Conservation (phyloP, 2,888 invertebrate genomes). For the Stenolophus ochropezus region DNA sequence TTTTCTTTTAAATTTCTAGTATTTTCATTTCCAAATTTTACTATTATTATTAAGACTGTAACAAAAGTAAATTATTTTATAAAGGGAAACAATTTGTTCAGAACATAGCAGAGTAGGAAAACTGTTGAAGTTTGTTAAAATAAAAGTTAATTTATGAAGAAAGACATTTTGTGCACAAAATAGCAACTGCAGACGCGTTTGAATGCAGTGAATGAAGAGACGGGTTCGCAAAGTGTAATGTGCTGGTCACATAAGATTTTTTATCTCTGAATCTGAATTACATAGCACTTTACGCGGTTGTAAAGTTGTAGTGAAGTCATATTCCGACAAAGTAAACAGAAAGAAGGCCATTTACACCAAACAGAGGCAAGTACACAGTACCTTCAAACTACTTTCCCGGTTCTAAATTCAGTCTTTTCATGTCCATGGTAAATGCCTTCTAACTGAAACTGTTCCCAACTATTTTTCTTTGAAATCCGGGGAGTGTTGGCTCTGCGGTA, state of each 20-base stretch:
- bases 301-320: conserved; percentile 17
- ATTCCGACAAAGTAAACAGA: conserved; percentile 14
- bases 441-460: conserved; percentile 47
- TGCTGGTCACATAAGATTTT: background rate
- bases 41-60: no score
- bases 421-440: conserved; percentile 36
- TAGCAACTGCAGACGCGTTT: no score
- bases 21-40: no score
- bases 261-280: background rate
- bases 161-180: no score
- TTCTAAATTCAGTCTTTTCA: conserved; percentile 45
- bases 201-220: no score
- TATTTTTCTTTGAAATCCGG: conserved; percentile 50
- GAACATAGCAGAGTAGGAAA: no score
- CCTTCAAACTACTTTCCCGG: conserved; percentile 42
- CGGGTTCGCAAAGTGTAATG: background rate
- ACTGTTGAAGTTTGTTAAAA: no score
- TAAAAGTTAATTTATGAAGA: no score
- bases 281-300: background rate
- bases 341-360: conserved; percentile 29
- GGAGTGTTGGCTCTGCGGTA: background rate
- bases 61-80: no score
- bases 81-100: no score
- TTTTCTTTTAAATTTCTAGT: no score
- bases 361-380: background rate